These are phyloP conservation scores for Rhingia campestris DNA, from an alignment of 2,888 invertebrate genomes.

Conservation along the genomic window DNA sequence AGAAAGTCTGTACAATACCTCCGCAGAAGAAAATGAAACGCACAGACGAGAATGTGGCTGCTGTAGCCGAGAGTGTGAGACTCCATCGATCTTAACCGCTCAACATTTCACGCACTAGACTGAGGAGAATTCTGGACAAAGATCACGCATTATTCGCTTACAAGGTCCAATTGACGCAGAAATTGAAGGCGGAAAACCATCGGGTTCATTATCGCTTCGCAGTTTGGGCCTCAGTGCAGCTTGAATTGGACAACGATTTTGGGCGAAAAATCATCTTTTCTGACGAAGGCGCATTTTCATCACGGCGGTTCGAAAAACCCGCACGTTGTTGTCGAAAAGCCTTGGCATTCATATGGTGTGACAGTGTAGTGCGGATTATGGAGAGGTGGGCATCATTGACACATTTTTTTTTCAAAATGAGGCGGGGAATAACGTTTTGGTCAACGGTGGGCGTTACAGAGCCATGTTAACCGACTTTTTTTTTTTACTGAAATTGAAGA, in stretches of 20 bases:
- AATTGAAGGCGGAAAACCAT: not conserved
- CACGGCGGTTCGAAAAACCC: not conserved
- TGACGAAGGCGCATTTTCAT: not conserved
- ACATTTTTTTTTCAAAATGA: not conserved
- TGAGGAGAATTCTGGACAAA: slow-evolving; percentile 3
- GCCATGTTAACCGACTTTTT: too few species aligned
- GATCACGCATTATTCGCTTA: slow-evolving; percentile 3
- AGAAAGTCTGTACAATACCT: too few species aligned
- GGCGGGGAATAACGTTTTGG: not conserved
- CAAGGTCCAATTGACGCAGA: slow-evolving; percentile 5
- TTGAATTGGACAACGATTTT: slow-evolving; percentile 2
- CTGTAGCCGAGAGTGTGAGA: too few species aligned
- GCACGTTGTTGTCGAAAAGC: slow-evolving; percentile 1
- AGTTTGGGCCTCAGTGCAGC: slow-evolving; percentile 3
- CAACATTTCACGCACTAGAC: too few species aligned
- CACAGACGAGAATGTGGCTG: too few species aligned
- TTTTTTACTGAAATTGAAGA: too few species aligned
- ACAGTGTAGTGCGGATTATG: not conserved
- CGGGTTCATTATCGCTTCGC: slow-evolving; percentile 7
- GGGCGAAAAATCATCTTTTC: too few species aligned
- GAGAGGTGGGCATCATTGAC: too few species aligned
- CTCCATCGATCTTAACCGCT: too few species aligned
- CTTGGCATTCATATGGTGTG: not conserved
- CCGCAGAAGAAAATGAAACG: too few species aligned
- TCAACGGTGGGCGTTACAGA: too few species aligned